Base-by-base conservation (phyloP, 1,140 invertebrate species). In the Tachypleus tridentatus region DNA sequence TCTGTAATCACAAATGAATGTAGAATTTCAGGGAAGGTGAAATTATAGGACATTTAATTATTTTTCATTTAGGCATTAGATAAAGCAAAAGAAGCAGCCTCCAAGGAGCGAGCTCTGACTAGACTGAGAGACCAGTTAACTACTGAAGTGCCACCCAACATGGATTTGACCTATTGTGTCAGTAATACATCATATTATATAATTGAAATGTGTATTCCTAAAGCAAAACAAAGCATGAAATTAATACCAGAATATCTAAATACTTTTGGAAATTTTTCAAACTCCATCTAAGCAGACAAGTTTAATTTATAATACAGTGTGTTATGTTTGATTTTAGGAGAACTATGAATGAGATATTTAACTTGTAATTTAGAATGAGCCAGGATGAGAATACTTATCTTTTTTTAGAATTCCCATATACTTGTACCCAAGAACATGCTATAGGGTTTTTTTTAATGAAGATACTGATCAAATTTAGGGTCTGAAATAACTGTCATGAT, bases 31-130 rank as follows among this genome's bases (percentile, higher is more conserved):
- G 29, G 2, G 29, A 29, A 29, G 29, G 29, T 29, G 29, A 29
- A 54, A 54, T 54, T 54, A 47, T 62, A 11, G 49, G 57, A 49
- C 53, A 49, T 51, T 63, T 63, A 9, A 65, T 61, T 53, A 62
- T 10, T 69, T 11, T 65, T 61, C 49, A 51, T 69, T 7, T 51
- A 80, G 72, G 86, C 93, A 0, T 77, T 99, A 51, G 88, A 93
- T 61, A 90, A 94, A 77, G 96, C 95, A 0, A 97, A 97, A 78
- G 95, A 99, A 79, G 94, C 95, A 10, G 93, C 91, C 1, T 84
- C 89, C 6, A 87, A 97, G 75, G 96, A 99, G 76, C 80, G 87
- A 67, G 87, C 86, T 67, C 76, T 98, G n/a, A 91, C 93, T 64
- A 80, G 88, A 68, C 83, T 94, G 73, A 88, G 94, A 71, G 93